phyloP scores from a whole-genome alignment of 1,140 invertebrate species.

The Drosophila serrata region DNA sequence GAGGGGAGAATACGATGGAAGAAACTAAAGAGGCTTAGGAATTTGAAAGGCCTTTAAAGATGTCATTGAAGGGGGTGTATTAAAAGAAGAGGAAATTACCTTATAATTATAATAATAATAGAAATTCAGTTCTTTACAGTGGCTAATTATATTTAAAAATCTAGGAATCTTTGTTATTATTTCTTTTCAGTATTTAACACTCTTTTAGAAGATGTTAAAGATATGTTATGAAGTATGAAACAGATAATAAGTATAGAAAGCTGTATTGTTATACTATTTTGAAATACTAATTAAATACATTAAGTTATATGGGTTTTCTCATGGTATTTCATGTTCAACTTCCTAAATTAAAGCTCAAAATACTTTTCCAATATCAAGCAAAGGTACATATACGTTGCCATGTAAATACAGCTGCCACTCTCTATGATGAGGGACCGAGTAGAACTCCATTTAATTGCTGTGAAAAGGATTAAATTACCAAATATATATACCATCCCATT shows the following conservation, averaged over 20 bases:
- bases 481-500: slow-evolving; percentile 26
- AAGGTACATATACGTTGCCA: not conserved
- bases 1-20: not conserved
- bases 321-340: no score
- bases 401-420: slow-evolving; percentile 6
- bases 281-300: no score
- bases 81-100: no score
- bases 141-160: not conserved
- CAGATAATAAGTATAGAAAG: not conserved
- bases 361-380: not conserved
- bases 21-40: not conserved
- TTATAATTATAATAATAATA: not conserved
- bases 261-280: not conserved
- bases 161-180: not conserved
- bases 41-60: not conserved
- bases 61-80: not conserved
- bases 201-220: not conserved
- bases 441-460: slow-evolving; percentile 59
- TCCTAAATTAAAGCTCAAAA: not conserved
- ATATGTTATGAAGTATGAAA: not conserved
- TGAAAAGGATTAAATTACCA: slow-evolving; percentile 65
- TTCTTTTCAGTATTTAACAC: not conserved
- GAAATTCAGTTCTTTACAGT: no score
- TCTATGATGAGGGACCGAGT: not conserved
- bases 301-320: accelerated